These are phyloP conservation scores for Pantala flavescens DNA, from an alignment of 1,140 invertebrate species.

Conservation along the genomic window DNA sequence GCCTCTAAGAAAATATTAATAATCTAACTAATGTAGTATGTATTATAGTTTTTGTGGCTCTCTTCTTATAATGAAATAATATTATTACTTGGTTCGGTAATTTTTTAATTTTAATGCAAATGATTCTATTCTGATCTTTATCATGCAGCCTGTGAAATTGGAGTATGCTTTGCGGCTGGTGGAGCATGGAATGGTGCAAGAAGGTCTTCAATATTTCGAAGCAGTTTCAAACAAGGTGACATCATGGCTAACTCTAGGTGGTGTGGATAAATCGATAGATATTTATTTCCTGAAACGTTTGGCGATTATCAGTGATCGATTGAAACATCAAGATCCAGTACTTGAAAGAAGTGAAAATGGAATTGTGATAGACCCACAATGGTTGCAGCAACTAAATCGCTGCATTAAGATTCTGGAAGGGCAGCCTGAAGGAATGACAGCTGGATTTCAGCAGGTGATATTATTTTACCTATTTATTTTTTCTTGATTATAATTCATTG, in stretches of 20 bases:
- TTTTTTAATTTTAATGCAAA: no score
- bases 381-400: background rate
- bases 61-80: no score
- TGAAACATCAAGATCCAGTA: slow-evolving; percentile 72
- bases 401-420: background rate
- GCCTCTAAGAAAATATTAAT: no score
- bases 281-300: slow-evolving; percentile 42
- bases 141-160: slow-evolving; percentile 58
- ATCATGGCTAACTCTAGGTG: background rate
- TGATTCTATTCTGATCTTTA: no score
- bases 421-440: background rate
- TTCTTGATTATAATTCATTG: background rate
- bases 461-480: background rate
- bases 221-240: slow-evolving; percentile 44
- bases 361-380: background rate
- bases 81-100: no score
- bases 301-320: slow-evolving; percentile 51
- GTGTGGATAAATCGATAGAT: background rate
- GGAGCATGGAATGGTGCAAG: slow-evolving; percentile 65
- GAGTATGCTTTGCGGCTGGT: slow-evolving; percentile 53
- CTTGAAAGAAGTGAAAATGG: slow-evolving; percentile 34
- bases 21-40: no score
- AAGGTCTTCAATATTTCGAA: slow-evolving; percentile 74
- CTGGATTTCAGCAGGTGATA: background rate
- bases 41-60: no score